Evolutionary conservation across 2,113 vertebrate genomes (phyloP), one percentile per base, ranked within the genome.

Genomic region (Oreochromis tanganicae): DNA sequence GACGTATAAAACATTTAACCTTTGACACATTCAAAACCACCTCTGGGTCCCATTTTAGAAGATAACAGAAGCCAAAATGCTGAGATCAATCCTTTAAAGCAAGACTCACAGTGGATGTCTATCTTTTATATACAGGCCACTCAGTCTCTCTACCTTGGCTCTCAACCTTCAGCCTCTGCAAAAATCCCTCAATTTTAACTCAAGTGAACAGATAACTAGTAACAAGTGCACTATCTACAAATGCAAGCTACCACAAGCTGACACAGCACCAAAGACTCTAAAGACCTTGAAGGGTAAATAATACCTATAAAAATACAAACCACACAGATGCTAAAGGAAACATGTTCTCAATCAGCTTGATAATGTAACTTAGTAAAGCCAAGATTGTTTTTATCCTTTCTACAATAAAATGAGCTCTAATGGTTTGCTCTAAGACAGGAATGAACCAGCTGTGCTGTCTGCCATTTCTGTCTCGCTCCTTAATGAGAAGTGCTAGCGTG

Each of bases 401-500:
- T 54, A 84, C 84, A 83, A 84, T 89, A 83, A 87, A 87, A 86
- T 46, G 48, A 5, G 52, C 85, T 36, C 52, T 83, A 82, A 88
- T 83, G 80, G 80, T 56, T 87, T 50, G 54, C 84, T 93, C 88
- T 9, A 46, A 84, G 82, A 14, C 79, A 85, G 75, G 79, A 83
- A n/a, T 3, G 43, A 17, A 32, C 82, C 93, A 90, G 88, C 89
- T 91, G 91, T 85, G 81, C 54, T 10, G 78, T 86, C 89, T 73
- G 84, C 89, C 46, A n/a, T 50, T 78, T 46, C 84, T 3, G 75
- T 59, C 83, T 87, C 66, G 6, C 82, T 63, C 54, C 82, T 85
- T 90, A 91, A 90, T 92, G 87, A 93, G 90, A 91, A 88, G 87
- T 59, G 90, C 84, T 83, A 83, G 85, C 24, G 7, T 80, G 82